Conservation (phyloP, 2,113 vertebrate species). For the Campylomormyrus tamandua region DNA sequence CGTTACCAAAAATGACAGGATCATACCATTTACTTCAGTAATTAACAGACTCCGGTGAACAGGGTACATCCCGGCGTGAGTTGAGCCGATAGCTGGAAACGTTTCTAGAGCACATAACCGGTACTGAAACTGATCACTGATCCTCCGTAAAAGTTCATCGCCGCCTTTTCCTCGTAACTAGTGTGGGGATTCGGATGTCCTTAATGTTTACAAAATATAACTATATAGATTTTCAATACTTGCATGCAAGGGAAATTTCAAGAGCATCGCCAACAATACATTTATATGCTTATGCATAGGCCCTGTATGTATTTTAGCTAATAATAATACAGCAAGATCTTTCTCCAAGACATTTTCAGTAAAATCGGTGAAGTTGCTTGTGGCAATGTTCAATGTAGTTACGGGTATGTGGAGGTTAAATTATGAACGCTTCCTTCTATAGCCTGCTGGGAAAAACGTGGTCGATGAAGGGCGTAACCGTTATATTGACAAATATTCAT, state of each 20-base stretch:
- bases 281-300: not conserved
- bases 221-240: not conserved
- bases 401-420: not conserved
- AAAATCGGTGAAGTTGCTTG: not conserved
- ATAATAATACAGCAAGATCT: not conserved
- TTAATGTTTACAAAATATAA: not conserved
- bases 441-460: not conserved
- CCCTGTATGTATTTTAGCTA: not conserved
- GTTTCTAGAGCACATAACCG: not conserved
- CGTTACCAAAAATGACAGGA: not conserved
- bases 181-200: not conserved
- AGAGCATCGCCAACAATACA: constrained; percentile 31
- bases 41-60: not conserved
- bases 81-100: not conserved
- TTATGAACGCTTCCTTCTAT: not conserved
- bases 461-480: not conserved
- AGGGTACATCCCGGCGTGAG: not conserved
- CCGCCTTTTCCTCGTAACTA: not conserved
- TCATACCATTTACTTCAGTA: not conserved
- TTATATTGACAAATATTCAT: not conserved
- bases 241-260: constrained; percentile 18
- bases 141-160: not conserved
- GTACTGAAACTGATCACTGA: not conserved
- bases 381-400: not conserved
- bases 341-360: not conserved